A percentile compares a stretch with the other conserved stretches of the same genome.
These are phyloP conservation scores for Ectemnius lituratus DNA, from an alignment of 2,888 invertebrate genomes.

Conservation along the genomic window DNA sequence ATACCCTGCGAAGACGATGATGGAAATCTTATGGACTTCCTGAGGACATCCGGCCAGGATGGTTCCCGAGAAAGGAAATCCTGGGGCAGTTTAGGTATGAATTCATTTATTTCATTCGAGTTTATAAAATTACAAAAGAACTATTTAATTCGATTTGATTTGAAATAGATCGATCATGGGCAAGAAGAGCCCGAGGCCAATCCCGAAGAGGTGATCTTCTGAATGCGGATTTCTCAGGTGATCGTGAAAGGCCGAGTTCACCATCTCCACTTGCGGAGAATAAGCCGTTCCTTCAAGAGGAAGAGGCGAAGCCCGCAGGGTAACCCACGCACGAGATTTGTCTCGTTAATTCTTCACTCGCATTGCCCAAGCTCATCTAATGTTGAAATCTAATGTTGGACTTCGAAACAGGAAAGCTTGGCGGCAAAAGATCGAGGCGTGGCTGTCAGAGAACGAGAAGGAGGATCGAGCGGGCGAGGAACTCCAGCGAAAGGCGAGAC, in stretches of 20 bases:
- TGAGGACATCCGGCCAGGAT: conserved; percentile 87
- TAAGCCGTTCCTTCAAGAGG: conserved; percentile 79
- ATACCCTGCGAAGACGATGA: conserved; percentile 91
- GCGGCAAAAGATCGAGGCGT: conserved; percentile 94
- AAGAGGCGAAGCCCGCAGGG: conserved; percentile 82
- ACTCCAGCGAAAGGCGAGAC: conserved; percentile 82
- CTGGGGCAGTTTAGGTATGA: conserved; percentile 89
- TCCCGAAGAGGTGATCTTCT: conserved; percentile 89
- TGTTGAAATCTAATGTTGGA: too few species aligned
- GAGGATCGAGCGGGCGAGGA: conserved; percentile 87
- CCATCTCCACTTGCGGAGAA: conserved; percentile 83
- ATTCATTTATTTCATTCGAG: background rate
- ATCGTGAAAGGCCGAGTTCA: conserved; percentile 86
- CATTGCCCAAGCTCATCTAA: background rate
- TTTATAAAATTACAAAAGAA: background rate
- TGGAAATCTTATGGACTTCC: conserved; percentile 90
- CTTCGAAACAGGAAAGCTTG: conserved; percentile 83
- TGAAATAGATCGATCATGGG: conserved; percentile 90
- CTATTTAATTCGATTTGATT: background rate
- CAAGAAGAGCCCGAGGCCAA: conserved; percentile 86
- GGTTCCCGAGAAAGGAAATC: conserved; percentile 88
- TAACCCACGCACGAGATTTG: conserved; percentile 65
- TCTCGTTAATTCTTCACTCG: background rate
- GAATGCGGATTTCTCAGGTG: conserved; percentile 85
- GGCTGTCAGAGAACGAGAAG: conserved; percentile 92